A percentile compares a stretch with the other conserved stretches of the same genome.
These are phyloP conservation scores for Apis dorsata DNA, from an alignment of 1,140 invertebrate genomes.

Conservation along the genomic window DNA sequence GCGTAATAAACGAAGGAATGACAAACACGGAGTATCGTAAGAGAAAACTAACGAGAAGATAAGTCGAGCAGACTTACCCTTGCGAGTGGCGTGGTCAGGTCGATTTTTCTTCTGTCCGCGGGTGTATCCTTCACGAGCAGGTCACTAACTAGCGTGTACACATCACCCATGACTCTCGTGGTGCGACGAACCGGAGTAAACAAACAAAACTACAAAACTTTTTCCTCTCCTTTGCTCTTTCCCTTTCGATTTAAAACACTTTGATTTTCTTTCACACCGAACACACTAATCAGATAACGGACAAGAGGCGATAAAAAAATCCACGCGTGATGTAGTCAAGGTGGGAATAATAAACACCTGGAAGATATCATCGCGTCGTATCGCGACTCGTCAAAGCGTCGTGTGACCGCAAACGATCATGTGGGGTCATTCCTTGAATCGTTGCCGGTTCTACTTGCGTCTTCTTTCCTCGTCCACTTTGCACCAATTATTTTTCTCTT, in stretches of 20 bases:
- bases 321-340: slow-evolving; percentile 41
- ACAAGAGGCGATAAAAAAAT: slow-evolving; percentile 10
- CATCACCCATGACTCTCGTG: slow-evolving; percentile 55
- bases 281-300: not conserved
- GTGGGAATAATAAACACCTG: slow-evolving; percentile 22
- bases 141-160: slow-evolving; percentile 56
- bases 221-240: too few species aligned
- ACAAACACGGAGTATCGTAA: not conserved
- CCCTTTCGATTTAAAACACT: slow-evolving; percentile 3
- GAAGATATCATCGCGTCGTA: slow-evolving; percentile 58
- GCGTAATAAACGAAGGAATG: not conserved
- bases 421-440: slow-evolving; percentile 36
- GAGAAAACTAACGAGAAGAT: not conserved
- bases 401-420: slow-evolving; percentile 30
- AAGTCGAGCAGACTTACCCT: slow-evolving; percentile 38
- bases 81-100: slow-evolving; percentile 1
- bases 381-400: slow-evolving; percentile 21
- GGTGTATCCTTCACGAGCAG: slow-evolving; percentile 51
- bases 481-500: slow-evolving; percentile 27
- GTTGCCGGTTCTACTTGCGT: slow-evolving; percentile 16
- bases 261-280: slow-evolving; percentile 17
- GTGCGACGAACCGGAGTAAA: not conserved
- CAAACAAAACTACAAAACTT: slow-evolving; percentile 7
- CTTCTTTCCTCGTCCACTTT: slow-evolving; percentile 21
- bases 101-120: slow-evolving; percentile 40